Percentiles rank a stretch among this genome's conserved stretches.
Conservation (phyloP, 2,888 invertebrate genomes). For the Hedya salicella region DNA sequence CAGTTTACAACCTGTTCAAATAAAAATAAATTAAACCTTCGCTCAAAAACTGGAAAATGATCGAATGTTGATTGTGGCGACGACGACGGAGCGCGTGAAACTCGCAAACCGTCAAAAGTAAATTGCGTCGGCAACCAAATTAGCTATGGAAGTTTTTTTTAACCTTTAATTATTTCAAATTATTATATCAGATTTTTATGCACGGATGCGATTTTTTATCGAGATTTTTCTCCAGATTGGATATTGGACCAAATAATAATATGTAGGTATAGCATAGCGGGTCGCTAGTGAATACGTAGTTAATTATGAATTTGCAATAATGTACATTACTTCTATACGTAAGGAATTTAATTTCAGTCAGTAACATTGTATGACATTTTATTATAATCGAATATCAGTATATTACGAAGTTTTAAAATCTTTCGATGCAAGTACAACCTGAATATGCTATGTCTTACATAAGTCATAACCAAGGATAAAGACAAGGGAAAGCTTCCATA, state of each 20-base stretch:
- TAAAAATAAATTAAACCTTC: slow-evolving; percentile 41
- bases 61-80: slow-evolving; percentile 22
- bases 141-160: background rate
- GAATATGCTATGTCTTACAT: no score
- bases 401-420: background rate
- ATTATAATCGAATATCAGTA: no score
- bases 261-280: no score
- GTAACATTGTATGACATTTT: no score
- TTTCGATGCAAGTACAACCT: background rate
- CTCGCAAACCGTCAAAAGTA: slow-evolving; percentile 8
- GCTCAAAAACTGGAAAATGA: slow-evolving; percentile 35
- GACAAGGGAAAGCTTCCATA: slow-evolving; percentile 18
- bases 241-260: no score
- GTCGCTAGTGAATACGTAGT: no score
- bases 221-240: no score
- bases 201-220: no score
- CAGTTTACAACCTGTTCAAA: slow-evolving; percentile 38
- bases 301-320: no score
- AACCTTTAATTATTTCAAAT: background rate
- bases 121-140: background rate
- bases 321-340: no score
- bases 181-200: no score
- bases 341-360: no score
- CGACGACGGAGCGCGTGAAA: slow-evolving; percentile 11
- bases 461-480: background rate